A percentile compares a stretch with the other conserved stretches of the same genome.
phyloP scores from a whole-genome alignment of 92 coral and sea anemone genomes.

The Galaxea fascicularis region DNA sequence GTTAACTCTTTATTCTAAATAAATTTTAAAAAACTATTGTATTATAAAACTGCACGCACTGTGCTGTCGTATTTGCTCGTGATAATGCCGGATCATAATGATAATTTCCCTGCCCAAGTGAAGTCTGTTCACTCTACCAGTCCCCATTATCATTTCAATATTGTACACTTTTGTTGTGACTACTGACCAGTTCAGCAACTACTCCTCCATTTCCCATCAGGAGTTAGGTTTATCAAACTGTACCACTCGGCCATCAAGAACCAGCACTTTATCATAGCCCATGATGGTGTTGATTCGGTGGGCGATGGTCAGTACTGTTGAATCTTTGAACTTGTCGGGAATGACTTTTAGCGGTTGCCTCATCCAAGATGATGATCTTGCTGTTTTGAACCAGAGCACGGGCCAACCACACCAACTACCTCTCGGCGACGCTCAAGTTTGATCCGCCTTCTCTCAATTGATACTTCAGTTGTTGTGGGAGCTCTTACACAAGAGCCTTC shows the following conservation, averaged over 20 bases:
- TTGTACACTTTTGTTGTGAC: background rate
- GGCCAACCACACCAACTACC: constrained; percentile 37
- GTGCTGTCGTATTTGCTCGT: no score
- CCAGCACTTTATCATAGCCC: constrained; percentile 41
- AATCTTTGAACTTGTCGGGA: constrained; percentile 27
- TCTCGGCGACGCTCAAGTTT: constrained; percentile 33
- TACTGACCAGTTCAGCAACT: constrained; percentile 27
- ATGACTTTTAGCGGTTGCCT: constrained; percentile 45
- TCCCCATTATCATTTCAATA: background rate
- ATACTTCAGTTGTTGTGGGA: constrained; percentile 24
- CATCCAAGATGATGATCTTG: constrained; percentile 40
- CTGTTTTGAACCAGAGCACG: constrained; percentile 43
- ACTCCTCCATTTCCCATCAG: constrained; percentile 28
- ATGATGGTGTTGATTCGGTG: constrained; percentile 42
- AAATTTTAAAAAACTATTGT: no score
- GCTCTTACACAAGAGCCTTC: constrained; percentile 9
- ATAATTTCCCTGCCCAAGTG: no score
- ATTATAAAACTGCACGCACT: no score
- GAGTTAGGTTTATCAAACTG: constrained; percentile 41
- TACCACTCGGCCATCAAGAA: constrained; percentile 35
- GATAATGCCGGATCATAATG: no score
- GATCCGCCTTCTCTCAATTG: constrained; percentile 21
- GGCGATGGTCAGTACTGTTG: constrained; percentile 41
- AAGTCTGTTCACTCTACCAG: background rate
- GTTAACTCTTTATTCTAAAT: no score